Percentiles rank a stretch among this genome's conserved stretches.
These are phyloP conservation scores for Orbicella faveolata DNA, from an alignment of 64 coral and sea anemone species.

Conservation along the genomic window DNA sequence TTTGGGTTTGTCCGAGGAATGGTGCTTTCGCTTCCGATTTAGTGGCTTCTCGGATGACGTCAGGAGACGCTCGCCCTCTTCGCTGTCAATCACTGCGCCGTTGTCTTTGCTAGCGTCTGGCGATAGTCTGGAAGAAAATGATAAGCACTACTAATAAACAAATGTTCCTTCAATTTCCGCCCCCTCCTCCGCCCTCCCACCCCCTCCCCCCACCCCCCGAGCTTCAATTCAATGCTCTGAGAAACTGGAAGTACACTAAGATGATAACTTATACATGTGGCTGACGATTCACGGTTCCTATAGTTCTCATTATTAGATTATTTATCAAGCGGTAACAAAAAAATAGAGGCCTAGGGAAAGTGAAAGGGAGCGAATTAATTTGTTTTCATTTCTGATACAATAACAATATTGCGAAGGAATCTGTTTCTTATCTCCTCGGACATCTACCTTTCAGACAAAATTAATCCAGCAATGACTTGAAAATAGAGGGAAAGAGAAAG, in stretches of 20 bases:
- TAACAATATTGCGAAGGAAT: background rate
- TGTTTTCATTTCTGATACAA: too few species aligned
- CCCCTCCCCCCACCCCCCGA: background rate
- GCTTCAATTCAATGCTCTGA: too few species aligned
- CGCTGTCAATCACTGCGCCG: background rate
- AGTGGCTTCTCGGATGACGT: background rate
- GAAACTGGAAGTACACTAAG: too few species aligned
- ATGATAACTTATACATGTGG: too few species aligned
- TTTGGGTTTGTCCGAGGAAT: slow-evolving; percentile 16
- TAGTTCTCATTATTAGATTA: too few species aligned
- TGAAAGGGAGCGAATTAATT: too few species aligned
- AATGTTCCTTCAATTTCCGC: background rate
- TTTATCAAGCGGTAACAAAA: too few species aligned
- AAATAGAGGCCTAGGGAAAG: too few species aligned
- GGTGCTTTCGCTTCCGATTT: background rate
- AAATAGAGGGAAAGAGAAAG: too few species aligned
- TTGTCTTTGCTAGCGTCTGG: background rate
- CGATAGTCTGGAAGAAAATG: slow-evolving; percentile 8
- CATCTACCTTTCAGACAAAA: background rate
- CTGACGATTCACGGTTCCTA: too few species aligned
- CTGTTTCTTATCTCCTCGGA: background rate
- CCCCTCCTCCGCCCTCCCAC: background rate
- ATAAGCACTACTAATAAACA: background rate
- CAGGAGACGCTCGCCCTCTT: background rate
- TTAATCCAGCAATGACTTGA: too few species aligned